Evolutionary conservation across 2,888 invertebrate genomes (phyloP).

Genomic region (Hypomecis punctinalis): DNA sequence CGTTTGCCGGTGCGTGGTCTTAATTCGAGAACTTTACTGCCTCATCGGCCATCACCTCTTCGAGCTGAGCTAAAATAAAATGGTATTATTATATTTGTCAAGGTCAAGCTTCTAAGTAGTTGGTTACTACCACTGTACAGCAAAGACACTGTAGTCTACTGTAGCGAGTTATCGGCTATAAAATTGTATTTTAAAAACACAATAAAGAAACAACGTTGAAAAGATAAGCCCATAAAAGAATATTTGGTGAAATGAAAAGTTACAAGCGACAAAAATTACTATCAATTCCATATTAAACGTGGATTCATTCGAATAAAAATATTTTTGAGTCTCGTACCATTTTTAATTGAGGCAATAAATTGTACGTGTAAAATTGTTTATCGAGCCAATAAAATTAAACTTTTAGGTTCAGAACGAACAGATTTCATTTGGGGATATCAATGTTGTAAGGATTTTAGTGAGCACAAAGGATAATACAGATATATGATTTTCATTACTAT

Average conservation of each 20-base stretch:
- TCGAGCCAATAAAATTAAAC: slow-evolving; percentile 36
- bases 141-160: too few species aligned
- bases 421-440: slow-evolving; percentile 14
- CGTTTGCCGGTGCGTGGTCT: too few species aligned
- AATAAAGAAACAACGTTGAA: not conserved
- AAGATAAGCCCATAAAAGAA: not conserved
- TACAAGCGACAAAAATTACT: not conserved
- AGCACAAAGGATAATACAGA: too few species aligned
- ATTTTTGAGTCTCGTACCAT: slow-evolving; percentile 34
- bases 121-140: too few species aligned
- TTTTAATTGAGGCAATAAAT: slow-evolving; percentile 44
- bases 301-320: slow-evolving; percentile 32
- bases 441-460: too few species aligned
- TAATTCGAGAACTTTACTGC: too few species aligned
- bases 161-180: too few species aligned
- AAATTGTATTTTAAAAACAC: not conserved
- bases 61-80: too few species aligned
- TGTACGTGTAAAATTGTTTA: slow-evolving; percentile 38
- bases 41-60: too few species aligned
- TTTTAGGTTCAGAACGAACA: slow-evolving; percentile 23
- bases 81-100: too few species aligned
- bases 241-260: not conserved
- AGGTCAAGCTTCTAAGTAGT: too few species aligned
- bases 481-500: too few species aligned
- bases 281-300: slow-evolving; percentile 18